phyloP scores from a whole-genome alignment of 2,888 invertebrate species.

The Archips crataeganus region DNA sequence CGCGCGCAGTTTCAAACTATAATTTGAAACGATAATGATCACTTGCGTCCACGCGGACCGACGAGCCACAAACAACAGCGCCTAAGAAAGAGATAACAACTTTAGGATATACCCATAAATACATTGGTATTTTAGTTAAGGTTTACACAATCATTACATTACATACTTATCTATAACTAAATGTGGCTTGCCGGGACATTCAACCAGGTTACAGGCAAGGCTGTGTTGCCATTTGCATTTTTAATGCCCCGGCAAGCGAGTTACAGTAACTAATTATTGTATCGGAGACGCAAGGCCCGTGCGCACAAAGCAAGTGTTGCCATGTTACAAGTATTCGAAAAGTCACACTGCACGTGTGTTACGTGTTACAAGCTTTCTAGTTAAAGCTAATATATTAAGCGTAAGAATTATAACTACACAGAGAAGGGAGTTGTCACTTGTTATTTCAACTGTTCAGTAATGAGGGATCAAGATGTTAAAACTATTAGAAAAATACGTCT shows the following conservation, averaged over 20 bases:
- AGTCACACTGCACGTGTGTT: neutral
- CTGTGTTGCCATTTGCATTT: slow-evolving; percentile 41
- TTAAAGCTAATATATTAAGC: slow-evolving; percentile 40
- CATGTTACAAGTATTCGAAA: slow-evolving; percentile 57
- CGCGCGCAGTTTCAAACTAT: slow-evolving; percentile 1
- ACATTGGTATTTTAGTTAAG: slow-evolving; percentile 64
- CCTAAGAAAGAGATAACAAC: slow-evolving; percentile 86
- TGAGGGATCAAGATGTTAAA: no score
- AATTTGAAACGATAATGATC: slow-evolving; percentile 14
- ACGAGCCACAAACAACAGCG: slow-evolving; percentile 79
- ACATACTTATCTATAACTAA: slow-evolving; percentile 63
- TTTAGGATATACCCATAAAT: slow-evolving; percentile 79
- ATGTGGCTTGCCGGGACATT: slow-evolving; percentile 66
- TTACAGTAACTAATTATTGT: slow-evolving; percentile 72
- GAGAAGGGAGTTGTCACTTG: neutral
- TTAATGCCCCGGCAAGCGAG: slow-evolving; percentile 67
- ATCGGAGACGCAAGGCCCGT: slow-evolving; percentile 59
- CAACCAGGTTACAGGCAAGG: slow-evolving; percentile 16
- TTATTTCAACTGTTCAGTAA: neutral
- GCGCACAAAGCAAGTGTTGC: slow-evolving; percentile 60
- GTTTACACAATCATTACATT: slow-evolving; percentile 67
- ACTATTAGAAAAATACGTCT: no score
- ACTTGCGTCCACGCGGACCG: slow-evolving; percentile 64
- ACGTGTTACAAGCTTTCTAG: slow-evolving; percentile 23
- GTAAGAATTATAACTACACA: slow-evolving; percentile 30